A percentile compares a stretch with the other conserved stretches of the same genome.
Evolutionary conservation across 2,888 invertebrate genomes (phyloP).

Genomic region (Apodemia duryi): DNA sequence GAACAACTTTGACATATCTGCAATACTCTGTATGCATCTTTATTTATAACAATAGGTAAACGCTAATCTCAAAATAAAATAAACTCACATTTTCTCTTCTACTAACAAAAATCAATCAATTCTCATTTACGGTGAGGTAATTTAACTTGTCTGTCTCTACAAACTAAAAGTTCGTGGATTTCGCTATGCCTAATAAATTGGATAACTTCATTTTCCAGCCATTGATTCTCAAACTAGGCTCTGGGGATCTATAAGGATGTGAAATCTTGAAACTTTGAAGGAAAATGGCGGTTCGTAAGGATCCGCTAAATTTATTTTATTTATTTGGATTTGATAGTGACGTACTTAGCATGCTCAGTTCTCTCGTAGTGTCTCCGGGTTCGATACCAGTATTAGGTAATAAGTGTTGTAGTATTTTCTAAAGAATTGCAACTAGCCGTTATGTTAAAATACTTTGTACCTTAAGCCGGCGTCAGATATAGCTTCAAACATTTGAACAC

Average conservation of each 20-base stretch:
- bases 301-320: neutral
- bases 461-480: no score
- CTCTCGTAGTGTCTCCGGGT: no score
- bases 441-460: no score
- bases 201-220: constrained; percentile 7
- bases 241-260: constrained; percentile 2
- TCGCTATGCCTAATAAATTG: constrained; percentile 10
- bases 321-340: neutral
- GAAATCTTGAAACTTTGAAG: neutral
- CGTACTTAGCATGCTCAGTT: no score
- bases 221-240: neutral
- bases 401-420: no score
- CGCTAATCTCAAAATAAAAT: neutral
- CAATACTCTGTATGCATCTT: no score
- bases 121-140: neutral
- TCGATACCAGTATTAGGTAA: no score
- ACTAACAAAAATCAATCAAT: neutral
- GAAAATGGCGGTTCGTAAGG: neutral
- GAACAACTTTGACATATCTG: no score
- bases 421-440: no score
- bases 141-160: neutral
- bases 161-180: constrained; percentile 2
- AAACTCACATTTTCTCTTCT: neutral
- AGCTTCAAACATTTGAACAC: no score
- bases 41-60: no score